Evolutionary conservation across 2,113 vertebrate genomes (phyloP).

Genomic region (Ascaphus truei): DNA sequence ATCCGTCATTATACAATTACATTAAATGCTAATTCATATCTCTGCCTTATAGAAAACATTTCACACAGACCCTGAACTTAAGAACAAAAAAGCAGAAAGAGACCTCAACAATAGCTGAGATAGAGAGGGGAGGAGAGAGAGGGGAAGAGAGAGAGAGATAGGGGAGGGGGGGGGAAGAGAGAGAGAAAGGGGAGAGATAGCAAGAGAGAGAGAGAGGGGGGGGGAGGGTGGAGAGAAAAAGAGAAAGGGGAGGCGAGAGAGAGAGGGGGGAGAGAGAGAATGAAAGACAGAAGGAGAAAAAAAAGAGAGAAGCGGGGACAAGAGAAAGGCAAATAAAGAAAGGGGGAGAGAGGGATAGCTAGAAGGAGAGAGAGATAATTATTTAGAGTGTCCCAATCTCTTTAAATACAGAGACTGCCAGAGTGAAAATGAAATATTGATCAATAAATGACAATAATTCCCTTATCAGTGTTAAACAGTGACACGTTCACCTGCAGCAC

Average conservation of each 20-base stretch:
- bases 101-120: too few relatives aligned
- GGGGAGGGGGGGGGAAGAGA: too few relatives aligned
- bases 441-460: slow-evolving; percentile 37
- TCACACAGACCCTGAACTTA: too few relatives aligned
- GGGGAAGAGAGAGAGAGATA: too few relatives aligned
- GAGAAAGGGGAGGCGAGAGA: background rate
- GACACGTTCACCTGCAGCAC: slow-evolving; percentile 11
- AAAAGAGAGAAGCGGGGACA: background rate
- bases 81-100: too few relatives aligned
- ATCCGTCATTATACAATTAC: too few relatives aligned
- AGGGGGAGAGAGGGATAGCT: background rate
- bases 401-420: slow-evolving; percentile 3
- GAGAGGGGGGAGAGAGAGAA: background rate
- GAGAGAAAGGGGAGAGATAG: too few relatives aligned
- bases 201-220: background rate
- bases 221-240: fast-evolving
- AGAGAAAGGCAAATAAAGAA: background rate
- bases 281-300: background rate
- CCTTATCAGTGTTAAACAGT: slow-evolving; percentile 35
- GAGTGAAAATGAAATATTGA: slow-evolving; percentile 38
- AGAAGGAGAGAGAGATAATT: background rate
- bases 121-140: too few relatives aligned
- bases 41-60: too few relatives aligned
- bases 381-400: slow-evolving; percentile 7
- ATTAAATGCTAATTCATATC: too few relatives aligned